Evolutionary conservation across 2,888 invertebrate genomes (phyloP).

Genomic region (Cheilosia variabilis): DNA sequence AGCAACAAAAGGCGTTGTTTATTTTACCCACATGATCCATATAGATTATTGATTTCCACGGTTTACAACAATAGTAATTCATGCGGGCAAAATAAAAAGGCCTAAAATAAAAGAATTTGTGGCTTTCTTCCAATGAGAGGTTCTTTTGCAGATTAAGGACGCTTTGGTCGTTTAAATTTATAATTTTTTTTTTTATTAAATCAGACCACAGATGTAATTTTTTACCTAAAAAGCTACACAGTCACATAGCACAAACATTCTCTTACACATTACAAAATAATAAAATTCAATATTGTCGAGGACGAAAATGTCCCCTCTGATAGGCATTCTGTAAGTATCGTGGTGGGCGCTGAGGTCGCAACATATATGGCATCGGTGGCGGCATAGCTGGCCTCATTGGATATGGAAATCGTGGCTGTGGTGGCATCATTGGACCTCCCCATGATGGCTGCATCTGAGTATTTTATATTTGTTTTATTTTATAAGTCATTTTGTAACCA

Average conservation of each 20-base stretch:
- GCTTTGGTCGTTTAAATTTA: too few relatives aligned
- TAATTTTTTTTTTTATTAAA: not conserved
- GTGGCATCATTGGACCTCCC: constrained; percentile 57
- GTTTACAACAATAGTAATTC: too few relatives aligned
- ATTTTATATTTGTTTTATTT: not conserved
- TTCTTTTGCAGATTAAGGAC: too few relatives aligned
- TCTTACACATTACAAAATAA: not conserved
- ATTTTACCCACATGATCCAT: too few relatives aligned
- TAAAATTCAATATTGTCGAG: constrained; percentile 46
- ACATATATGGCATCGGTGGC: constrained; percentile 39
- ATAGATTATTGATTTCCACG: too few relatives aligned
- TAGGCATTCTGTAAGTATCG: constrained; percentile 39
- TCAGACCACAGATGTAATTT: not conserved
- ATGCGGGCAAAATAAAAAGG: too few relatives aligned
- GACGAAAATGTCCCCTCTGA: constrained; percentile 41
- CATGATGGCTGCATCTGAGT: constrained; percentile 53
- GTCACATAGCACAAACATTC: not conserved
- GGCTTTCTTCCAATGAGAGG: too few relatives aligned
- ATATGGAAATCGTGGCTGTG: constrained; percentile 57
- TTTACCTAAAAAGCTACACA: not conserved
- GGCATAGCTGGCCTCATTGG: constrained; percentile 49
- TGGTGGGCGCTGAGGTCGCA: constrained; percentile 42
- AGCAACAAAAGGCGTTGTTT: too few relatives aligned
- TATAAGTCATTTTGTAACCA: not conserved
- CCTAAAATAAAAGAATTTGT: too few relatives aligned